Evolutionary conservation across 35 echinoderm and acorn worm genomes (phyloP), one percentile per base, ranked within the genome.

Genomic region (Strongylocentrotus purpuratus): DNA sequence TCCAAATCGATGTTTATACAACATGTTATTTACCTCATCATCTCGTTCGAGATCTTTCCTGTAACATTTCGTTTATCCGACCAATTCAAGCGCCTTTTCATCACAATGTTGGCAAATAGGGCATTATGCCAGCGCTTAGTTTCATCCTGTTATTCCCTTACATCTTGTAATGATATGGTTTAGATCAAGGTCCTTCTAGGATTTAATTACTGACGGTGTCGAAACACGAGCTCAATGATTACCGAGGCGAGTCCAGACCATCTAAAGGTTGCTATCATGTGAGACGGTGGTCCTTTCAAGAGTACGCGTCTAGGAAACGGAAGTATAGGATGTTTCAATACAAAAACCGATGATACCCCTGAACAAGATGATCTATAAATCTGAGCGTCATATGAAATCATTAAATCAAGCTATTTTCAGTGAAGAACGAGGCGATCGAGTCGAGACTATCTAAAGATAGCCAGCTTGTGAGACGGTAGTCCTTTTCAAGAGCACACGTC

Each of bases 171-270:
- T n/a, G 65, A 78, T 78, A 78, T 78, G 65, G 20, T 78, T 55
- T 22, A n/a, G 65, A 28, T 78, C 65, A 89, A 46, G 87, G 45
- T 25, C 87, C 87, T 18, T 15, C 32, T 0, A 25, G 87, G 33
- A 89, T 89, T 33, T 88, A 89, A 89, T 89, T 89, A 89, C 87
- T 17, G 9, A 89, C 25, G 87, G 87, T 89, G 87, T 89, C 87
- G 87, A 89, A 89, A 89, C 45, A 89, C 87, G 87, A 89, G 87
- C 32, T 89, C 87, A 45, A 15, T 46, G 45, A 89, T 46, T 28
- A 89, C 87, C 45, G 87, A 89, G 20, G 14, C 31, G 33, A 89
- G 33, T 89, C 87, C 7, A 45, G 0, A 45, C 4, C 87, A 35
- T 89, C 32, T 46, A 9, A 33, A 31, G 87, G 87, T 46, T 89